Conservation (phyloP, 2,797 vertebrate genomes). For the Danio tinwini region DNA sequence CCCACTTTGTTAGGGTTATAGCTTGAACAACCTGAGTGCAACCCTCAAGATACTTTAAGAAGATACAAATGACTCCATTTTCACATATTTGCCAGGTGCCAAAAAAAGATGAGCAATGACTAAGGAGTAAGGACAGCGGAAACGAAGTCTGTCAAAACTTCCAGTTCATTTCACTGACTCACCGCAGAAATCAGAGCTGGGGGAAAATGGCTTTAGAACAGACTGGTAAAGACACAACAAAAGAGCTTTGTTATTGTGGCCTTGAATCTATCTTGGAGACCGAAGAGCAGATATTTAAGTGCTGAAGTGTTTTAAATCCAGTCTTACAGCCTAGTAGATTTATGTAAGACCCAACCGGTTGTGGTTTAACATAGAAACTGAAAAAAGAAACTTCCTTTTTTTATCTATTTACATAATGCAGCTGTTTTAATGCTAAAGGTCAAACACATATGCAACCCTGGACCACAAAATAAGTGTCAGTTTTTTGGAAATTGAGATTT, state of each 20-base stretch:
- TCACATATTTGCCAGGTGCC: conserved; percentile 32
- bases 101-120: conserved; percentile 12
- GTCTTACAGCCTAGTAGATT: neutral
- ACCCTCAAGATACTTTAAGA: neutral
- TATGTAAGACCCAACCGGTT: neutral
- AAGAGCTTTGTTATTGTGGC: conserved; percentile 59
- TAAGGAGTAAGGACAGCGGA: conserved; percentile 58
- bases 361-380: neutral
- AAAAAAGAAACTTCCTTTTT: conserved; percentile 13
- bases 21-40: conserved; percentile 26
- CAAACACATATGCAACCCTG: no score
- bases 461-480: no score
- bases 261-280: conserved; percentile 47
- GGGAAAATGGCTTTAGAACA: conserved; percentile 55
- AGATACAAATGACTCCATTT: neutral
- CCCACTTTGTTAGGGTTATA: conserved; percentile 27
- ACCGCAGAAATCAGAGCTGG: conserved; percentile 43
- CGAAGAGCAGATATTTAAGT: conserved; percentile 23
- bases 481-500: no score
- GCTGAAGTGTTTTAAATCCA: conserved; percentile 22
- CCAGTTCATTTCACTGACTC: conserved; percentile 54
- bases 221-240: conserved; percentile 56
- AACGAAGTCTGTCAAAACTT: conserved; percentile 30
- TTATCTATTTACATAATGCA: neutral
- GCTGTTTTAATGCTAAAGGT: neutral